A percentile compares a stretch with the other conserved stretches of the same genome.
These are phyloP conservation scores for Diadumene lineata DNA, from an alignment of 92 coral and sea anemone genomes.

Conservation along the genomic window DNA sequence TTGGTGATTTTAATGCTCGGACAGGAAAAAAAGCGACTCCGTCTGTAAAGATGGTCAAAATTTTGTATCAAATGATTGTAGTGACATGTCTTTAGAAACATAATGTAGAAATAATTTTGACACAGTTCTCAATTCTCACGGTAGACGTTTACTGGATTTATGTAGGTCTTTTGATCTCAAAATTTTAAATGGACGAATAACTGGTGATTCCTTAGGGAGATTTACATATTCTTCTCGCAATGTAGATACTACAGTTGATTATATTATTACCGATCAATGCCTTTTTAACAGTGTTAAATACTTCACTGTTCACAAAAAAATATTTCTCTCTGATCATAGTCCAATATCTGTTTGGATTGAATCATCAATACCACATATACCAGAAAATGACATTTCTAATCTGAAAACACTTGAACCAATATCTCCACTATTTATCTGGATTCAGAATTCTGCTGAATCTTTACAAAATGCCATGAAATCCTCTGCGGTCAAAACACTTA, in stretches of 20 bases:
- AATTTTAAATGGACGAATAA: conserved; percentile 29
- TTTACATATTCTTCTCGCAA: neutral
- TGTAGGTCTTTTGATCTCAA: conserved; percentile 7
- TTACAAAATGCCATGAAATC: conserved; percentile 18
- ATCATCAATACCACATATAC: neutral
- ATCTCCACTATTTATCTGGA: conserved; percentile 34
- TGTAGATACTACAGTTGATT: conserved; percentile 22
- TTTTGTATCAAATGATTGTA: conserved; percentile 23
- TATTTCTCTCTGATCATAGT: conserved; percentile 28
- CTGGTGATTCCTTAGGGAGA: neutral
- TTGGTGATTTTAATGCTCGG: conserved; percentile 40
- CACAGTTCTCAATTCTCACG: conserved; percentile 12
- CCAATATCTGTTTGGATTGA: conserved; percentile 6
- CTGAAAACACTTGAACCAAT: conserved; percentile 21
- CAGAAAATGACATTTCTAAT: neutral
- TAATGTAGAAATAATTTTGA: conserved; percentile 16
- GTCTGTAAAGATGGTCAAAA: conserved; percentile 32
- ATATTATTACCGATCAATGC: neutral
- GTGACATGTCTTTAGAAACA: neutral
- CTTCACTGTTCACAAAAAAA: neutral
- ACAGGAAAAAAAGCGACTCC: conserved; percentile 4
- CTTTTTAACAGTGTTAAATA: neutral
- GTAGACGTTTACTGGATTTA: conserved; percentile 14
- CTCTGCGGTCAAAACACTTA: neutral
- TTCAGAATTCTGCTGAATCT: conserved; percentile 15